These are phyloP conservation scores for Clostera curtula DNA, from an alignment of 2,888 invertebrate genomes.

Conservation along the genomic window DNA sequence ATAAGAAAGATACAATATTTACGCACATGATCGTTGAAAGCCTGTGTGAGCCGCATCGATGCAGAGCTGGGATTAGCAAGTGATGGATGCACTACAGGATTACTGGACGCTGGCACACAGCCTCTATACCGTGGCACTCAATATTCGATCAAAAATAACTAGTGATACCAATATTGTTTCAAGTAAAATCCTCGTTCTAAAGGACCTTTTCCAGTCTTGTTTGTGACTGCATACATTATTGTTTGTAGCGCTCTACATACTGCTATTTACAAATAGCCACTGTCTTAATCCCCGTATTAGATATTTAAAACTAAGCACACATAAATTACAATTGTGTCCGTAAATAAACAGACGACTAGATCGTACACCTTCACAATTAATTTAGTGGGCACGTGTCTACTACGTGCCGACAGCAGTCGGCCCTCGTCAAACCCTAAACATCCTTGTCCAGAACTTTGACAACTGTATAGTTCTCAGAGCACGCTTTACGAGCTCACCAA, in stretches of 20 bases:
- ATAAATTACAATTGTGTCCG: too few relatives aligned
- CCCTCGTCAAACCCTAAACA: slow-evolving; percentile 43
- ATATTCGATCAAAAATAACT: too few relatives aligned
- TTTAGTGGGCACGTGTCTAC: slow-evolving; percentile 16
- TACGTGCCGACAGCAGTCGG: slow-evolving; percentile 21
- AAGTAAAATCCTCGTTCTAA: too few relatives aligned
- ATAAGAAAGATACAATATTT: slow-evolving; percentile 36
- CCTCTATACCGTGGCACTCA: too few relatives aligned
- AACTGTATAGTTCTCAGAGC: slow-evolving; percentile 43
- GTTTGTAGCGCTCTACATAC: too few relatives aligned
- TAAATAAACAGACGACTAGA: slow-evolving; percentile 21
- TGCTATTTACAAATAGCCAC: too few relatives aligned
- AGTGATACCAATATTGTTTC: too few relatives aligned
- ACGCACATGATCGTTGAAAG: slow-evolving; percentile 51
- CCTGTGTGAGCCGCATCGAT: slow-evolving; percentile 48
- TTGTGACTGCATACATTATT: too few relatives aligned
- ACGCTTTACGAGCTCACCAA: slow-evolving; percentile 53
- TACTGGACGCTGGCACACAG: slow-evolving; percentile 34
- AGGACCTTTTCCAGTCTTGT: too few relatives aligned
- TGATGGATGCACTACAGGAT: slow-evolving; percentile 57
- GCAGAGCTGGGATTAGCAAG: slow-evolving; percentile 47
- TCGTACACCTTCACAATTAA: slow-evolving; percentile 25
- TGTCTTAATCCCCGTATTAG: too few relatives aligned
- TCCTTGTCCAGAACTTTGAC: slow-evolving; percentile 43
- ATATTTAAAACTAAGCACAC: too few relatives aligned